phyloP scores from a whole-genome alignment of 2,888 invertebrate species.

The Oegoconia quadripuncta region DNA sequence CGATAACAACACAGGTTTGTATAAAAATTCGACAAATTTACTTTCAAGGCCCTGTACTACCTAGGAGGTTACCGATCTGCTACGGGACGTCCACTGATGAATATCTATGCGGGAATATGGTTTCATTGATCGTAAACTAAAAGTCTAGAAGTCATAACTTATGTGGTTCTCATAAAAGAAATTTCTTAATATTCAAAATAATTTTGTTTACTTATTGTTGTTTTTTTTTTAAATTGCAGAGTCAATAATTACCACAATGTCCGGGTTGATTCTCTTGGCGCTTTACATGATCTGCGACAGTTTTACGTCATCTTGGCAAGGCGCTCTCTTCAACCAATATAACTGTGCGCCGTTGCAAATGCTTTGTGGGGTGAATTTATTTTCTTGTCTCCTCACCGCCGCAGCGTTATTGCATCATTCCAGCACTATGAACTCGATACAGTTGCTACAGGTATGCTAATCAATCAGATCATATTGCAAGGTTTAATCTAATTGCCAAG shows the following conservation, averaged over 20 bases:
- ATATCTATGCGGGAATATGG: too few relatives aligned
- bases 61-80: too few relatives aligned
- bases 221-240: constrained; percentile 38
- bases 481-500: too few relatives aligned
- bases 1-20: constrained; percentile 77
- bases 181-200: background rate
- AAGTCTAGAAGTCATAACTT: too few relatives aligned
- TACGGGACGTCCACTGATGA: too few relatives aligned
- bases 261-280: constrained; percentile 90
- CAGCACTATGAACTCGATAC: constrained; percentile 68
- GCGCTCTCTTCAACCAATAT: constrained; percentile 89
- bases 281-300: constrained; percentile 97
- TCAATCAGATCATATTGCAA: background rate
- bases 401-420: constrained; percentile 92
- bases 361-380: constrained; percentile 92
- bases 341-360: constrained; percentile 52
- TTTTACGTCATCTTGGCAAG: constrained; percentile 99
- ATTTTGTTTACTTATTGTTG: background rate
- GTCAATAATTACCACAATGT: constrained; percentile 85
- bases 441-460: constrained; percentile 33
- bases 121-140: too few relatives aligned
- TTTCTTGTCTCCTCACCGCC: constrained; percentile 93
- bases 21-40: too few relatives aligned
- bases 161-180: too few relatives aligned
- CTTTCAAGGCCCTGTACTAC: too few relatives aligned